These are phyloP conservation scores for Scartelaos histophorus DNA, from an alignment of 2,113 vertebrate genomes.

Conservation along the genomic window DNA sequence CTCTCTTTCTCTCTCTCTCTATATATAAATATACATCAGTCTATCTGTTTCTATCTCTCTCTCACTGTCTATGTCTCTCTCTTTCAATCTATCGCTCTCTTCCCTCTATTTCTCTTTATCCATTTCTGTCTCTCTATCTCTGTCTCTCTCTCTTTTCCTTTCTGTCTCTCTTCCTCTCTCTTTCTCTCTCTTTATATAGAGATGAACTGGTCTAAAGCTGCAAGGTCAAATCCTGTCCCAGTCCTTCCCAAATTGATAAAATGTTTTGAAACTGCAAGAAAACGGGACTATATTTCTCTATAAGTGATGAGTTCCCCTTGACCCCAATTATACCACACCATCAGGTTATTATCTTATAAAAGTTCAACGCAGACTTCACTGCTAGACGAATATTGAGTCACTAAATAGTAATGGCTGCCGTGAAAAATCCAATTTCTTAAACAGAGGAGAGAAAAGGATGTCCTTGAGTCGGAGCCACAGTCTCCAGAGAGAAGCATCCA, in stretches of 20 bases:
- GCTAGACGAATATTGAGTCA: slow-evolving; percentile 13
- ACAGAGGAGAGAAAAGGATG: slow-evolving; percentile 4
- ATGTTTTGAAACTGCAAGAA: slow-evolving; percentile 19
- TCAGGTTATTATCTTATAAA: slow-evolving; percentile 43
- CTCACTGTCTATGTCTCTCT: too few relatives aligned
- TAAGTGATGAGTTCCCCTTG: slow-evolving; percentile 65
- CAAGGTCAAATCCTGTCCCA: slow-evolving; percentile 45
- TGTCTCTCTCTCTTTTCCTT: too few relatives aligned
- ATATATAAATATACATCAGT: too few relatives aligned
- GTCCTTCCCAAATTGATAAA: slow-evolving; percentile 46
- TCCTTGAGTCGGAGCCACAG: slow-evolving; percentile 21
- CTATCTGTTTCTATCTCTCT: too few relatives aligned
- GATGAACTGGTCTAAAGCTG: slow-evolving; percentile 48
- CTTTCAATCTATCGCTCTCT: too few relatives aligned
- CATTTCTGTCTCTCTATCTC: too few relatives aligned
- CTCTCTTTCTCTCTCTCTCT: background rate
- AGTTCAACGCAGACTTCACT: slow-evolving; percentile 17
- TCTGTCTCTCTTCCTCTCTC: too few relatives aligned
- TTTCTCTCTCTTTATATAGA: slow-evolving; percentile 10
- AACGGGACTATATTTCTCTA: slow-evolving; percentile 42
- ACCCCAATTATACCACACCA: slow-evolving; percentile 65
- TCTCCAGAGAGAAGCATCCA: slow-evolving; percentile 10
- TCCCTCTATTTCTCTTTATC: too few relatives aligned
- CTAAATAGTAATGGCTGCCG: slow-evolving; percentile 19
- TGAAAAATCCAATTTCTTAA: slow-evolving; percentile 11